Evolutionary conservation across 2,888 invertebrate genomes (phyloP), one percentile per base, ranked within the genome.

Genomic region (Masnerella sp.): DNA sequence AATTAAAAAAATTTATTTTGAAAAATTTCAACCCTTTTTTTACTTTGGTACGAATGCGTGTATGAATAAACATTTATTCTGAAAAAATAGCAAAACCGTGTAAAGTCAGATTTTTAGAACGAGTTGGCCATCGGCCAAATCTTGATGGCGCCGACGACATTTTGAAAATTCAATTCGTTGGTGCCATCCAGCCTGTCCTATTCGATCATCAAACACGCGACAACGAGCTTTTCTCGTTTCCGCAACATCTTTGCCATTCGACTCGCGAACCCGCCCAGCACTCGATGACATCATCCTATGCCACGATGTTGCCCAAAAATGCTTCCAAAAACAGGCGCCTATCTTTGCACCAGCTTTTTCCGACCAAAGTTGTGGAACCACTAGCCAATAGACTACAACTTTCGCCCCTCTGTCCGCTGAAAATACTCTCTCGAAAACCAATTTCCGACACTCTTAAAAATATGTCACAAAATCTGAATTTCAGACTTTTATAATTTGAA

Each of bases 111-210:
- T n/a, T n/a, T n/a, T n/a, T n/a, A n/a, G n/a, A n/a, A n/a, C n/a
- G n/a, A n/a, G n/a, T 18, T 59, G 68, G 68, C 59, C 12, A 59
- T 52, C 7, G 17, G 36, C 61, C 69, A 69, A 54, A 61, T 40
- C 54, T 56, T 28, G 69, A 40, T 62, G 69, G 61, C 47, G 45
- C 38, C 47, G 58, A 47, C 40, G 59, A 61, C 61, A 69, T 69
- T 61, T 69, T 61, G 47, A 54, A 61, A 54, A 61, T 59, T 38
- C 52, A 34, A 22, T 47, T 34, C 51, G 34, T 49, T 58, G 34
- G 22, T 51, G 30, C 42, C 28, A 40, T 59, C 20, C 28, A 43
- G 34, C 22, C 28, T 38, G 36, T 43, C 49, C 34, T 34, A 34
- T 49, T 18, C 34, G 36, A 22, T 38, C 36, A 22, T 52, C 38